Evolutionary conservation across 2,113 vertebrate species (phyloP).

Genomic region (Osmerus eperlanus): DNA sequence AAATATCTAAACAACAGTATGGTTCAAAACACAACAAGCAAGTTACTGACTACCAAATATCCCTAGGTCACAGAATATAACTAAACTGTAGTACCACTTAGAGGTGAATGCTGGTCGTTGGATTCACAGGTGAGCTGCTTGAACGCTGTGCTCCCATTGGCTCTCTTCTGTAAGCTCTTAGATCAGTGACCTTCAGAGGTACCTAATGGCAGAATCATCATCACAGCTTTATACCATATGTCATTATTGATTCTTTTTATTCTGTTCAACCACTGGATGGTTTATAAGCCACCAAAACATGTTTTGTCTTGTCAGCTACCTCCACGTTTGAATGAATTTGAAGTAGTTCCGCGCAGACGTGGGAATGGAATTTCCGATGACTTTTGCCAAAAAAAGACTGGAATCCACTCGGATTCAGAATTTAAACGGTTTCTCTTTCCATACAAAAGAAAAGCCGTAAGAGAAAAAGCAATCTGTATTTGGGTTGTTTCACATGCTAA

Average conservation of each 20-base stretch:
- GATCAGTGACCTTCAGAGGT: not conserved
- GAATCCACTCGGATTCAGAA: constrained; percentile 14
- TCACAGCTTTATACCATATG: constrained; percentile 23
- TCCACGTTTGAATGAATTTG: constrained; percentile 45
- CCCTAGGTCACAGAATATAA: constrained; percentile 13
- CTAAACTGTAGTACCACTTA: constrained; percentile 9
- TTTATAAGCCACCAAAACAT: constrained; percentile 44
- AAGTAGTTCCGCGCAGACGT: constrained; percentile 15
- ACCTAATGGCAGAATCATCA: not conserved
- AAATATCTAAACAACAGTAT: constrained; percentile 19
- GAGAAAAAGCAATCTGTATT: not conserved
- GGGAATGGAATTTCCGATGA: constrained; percentile 14
- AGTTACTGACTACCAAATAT: constrained; percentile 4
- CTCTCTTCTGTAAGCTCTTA: not conserved
- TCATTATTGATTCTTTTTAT: constrained; percentile 10
- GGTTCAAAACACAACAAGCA: not conserved
- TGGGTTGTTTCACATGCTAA: not conserved
- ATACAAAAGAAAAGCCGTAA: not conserved
- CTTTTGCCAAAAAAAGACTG: constrained; percentile 47
- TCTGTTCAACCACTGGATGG: constrained; percentile 44
- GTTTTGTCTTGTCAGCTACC: constrained; percentile 59
- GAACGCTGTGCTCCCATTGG: not conserved
- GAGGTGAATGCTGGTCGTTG: constrained; percentile 3
- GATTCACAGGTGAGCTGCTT: constrained; percentile 6
- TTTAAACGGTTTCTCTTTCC: constrained; percentile 4